phyloP scores from a whole-genome alignment of 2,888 invertebrate species.

The Melieria omissa region DNA sequence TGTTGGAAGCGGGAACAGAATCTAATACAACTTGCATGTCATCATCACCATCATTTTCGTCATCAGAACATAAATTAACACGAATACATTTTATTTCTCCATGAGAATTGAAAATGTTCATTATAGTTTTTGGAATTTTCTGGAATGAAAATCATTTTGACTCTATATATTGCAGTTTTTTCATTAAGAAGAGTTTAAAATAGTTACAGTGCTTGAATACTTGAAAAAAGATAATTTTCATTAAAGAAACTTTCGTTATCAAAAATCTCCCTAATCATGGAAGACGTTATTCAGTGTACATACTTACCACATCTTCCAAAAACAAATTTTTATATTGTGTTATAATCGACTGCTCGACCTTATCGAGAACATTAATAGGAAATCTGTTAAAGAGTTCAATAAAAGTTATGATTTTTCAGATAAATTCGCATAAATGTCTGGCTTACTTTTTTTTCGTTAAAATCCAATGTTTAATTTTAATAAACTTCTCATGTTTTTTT shows the following conservation, averaged over 20 bases:
- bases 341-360: slow-evolving; percentile 44
- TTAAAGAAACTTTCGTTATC: background rate
- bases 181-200: background rate
- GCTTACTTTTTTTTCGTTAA: slow-evolving; percentile 41
- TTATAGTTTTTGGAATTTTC: slow-evolving; percentile 40
- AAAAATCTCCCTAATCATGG: background rate
- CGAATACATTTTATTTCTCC: slow-evolving; percentile 19
- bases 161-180: slow-evolving; percentile 1
- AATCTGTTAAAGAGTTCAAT: slow-evolving; percentile 36
- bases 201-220: background rate
- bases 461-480: slow-evolving; percentile 45
- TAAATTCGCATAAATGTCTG: background rate
- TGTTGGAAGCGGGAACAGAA: too few relatives aligned
- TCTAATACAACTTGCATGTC: too few relatives aligned
- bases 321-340: slow-evolving; percentile 45
- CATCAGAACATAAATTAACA: slow-evolving; percentile 46
- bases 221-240: background rate
- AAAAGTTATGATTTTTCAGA: background rate
- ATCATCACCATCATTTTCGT: slow-evolving; percentile 31
- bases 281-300: background rate
- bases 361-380: slow-evolving; percentile 37
- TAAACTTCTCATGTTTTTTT: slow-evolving; percentile 41
- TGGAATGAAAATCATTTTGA: slow-evolving; percentile 25
- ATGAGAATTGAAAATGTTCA: slow-evolving; percentile 34
- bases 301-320: slow-evolving; percentile 43